Conservation (phyloP, 2,888 invertebrate species). For the Mesorhabditis belari region DNA sequence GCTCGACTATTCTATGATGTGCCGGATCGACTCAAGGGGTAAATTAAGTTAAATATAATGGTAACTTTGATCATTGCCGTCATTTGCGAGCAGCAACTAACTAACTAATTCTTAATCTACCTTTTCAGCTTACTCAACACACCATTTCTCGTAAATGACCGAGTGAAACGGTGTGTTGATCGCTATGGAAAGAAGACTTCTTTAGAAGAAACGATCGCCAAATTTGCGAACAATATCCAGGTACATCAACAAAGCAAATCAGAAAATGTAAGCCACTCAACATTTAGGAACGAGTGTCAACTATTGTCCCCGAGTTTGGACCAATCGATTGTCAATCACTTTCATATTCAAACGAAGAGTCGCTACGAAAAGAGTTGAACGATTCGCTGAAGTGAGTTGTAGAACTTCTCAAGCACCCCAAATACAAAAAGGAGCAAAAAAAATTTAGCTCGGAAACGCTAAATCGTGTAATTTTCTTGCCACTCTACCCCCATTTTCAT, state of each 20-base stretch:
- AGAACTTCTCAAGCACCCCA: too few relatives aligned
- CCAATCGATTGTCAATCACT: not conserved
- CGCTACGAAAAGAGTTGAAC: not conserved
- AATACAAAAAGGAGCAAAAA: not conserved
- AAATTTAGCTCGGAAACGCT: not conserved
- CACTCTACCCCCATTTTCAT: constrained; percentile 27
- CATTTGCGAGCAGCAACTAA: too few relatives aligned
- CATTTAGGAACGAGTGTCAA: not conserved
- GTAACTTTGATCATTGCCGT: too few relatives aligned
- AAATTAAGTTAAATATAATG: not conserved
- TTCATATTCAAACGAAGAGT: not conserved
- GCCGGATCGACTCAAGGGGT: constrained; percentile 18
- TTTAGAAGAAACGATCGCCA: not conserved
- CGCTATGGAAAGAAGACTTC: not conserved
- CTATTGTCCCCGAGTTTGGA: not conserved
- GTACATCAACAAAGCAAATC: not conserved
- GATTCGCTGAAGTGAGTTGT: not conserved
- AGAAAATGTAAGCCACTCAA: not conserved
- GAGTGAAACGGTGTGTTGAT: constrained; percentile 14
- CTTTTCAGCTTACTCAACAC: constrained; percentile 15
- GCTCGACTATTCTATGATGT: constrained; percentile 11
- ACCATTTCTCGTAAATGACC: constrained; percentile 11
- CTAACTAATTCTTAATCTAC: too few relatives aligned
- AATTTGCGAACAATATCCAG: not conserved
- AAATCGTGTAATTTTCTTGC: constrained; percentile 12